Conservation (phyloP, 1,140 invertebrate genomes). For the Conus betulinus region DNA sequence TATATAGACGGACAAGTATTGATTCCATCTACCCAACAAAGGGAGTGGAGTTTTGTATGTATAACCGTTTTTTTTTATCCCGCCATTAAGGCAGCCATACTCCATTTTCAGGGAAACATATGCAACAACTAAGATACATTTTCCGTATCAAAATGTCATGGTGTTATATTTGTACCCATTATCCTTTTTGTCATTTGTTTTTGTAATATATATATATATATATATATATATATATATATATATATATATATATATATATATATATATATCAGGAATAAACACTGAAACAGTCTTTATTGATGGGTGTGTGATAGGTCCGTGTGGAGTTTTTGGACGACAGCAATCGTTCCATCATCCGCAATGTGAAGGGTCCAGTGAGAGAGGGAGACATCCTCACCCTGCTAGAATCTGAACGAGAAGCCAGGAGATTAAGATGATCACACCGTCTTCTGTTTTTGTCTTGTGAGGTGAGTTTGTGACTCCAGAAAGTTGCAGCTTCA, state of each 20-base stretch:
- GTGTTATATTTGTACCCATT: background rate
- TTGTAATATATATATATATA: too few species aligned
- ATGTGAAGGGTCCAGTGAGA: slow-evolving; percentile 99
- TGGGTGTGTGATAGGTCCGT: slow-evolving; percentile 82
- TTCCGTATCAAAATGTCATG: background rate
- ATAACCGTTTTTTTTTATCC: too few species aligned
- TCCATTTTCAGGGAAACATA: background rate
- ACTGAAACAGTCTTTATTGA: background rate
- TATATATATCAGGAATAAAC: too few species aligned
- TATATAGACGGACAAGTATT: too few species aligned
- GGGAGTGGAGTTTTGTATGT: too few species aligned
- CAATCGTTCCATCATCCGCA: slow-evolving; percentile 97
- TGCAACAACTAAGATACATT: background rate
- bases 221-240: too few species aligned
- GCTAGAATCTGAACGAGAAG: slow-evolving; percentile 80
- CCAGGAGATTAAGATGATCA: slow-evolving; percentile 62
- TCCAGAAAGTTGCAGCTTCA: background rate
- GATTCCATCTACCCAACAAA: too few species aligned
- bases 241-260: too few species aligned
- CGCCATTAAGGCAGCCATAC: too few species aligned
- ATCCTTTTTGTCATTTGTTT: background rate
- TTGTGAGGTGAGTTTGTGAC: background rate
- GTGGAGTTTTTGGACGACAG: slow-evolving; percentile 98
- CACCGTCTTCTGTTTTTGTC: background rate
- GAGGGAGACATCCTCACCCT: slow-evolving; percentile 99